Base-by-base conservation (phyloP, 2,888 invertebrate species). In the Branchinecta sandiegonensis region DNA sequence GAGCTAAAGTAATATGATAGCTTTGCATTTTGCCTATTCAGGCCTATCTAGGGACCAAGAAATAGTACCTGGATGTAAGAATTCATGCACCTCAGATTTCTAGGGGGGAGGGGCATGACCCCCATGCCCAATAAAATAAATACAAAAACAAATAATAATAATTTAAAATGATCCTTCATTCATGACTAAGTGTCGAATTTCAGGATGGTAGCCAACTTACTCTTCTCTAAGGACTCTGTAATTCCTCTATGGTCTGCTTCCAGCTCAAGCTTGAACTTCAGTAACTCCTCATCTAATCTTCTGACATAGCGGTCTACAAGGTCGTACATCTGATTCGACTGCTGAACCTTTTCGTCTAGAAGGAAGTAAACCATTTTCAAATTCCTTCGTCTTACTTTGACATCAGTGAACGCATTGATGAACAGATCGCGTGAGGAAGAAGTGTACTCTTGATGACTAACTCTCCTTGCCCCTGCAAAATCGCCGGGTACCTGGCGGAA, bases 211-310 rank as follows among this genome's bases (percentile, higher is more conserved):
- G 37, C 37, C 37, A 47, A 70, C 71, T 73, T 74, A 79, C 83
- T 82, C 79, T 94, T 93, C 80, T 97, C 96, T 72, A 97, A 79
- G 66, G 92, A 82, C 80, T 96, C 96, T 0, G 97, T 97, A 68
- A 96, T 94, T 5, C 97, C 97, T 74, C 95, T 92, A 81, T 96
- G 94, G 78, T 99, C 99, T 1, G 97, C 97, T 79, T 99, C 99
- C 70, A 99, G 79, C 80, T 99, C 99, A 84, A 95, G 92, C 80
- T 97, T 97, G 79, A 99, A 99, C 78, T 99, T 97, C 74, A 92
- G 89, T 67, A 96, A 80, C 77, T 99, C 99, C 78, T 83, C 83
- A 81, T 89, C 92, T 68, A 99, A 81, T 77, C 91, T 85, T 70
- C 94, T 82, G 74, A 94, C 82, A 80, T 96, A 95, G 76, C 94